These are phyloP conservation scores for Murina feae DNA, from an alignment of 2,113 vertebrate species.

Conservation along the genomic window DNA sequence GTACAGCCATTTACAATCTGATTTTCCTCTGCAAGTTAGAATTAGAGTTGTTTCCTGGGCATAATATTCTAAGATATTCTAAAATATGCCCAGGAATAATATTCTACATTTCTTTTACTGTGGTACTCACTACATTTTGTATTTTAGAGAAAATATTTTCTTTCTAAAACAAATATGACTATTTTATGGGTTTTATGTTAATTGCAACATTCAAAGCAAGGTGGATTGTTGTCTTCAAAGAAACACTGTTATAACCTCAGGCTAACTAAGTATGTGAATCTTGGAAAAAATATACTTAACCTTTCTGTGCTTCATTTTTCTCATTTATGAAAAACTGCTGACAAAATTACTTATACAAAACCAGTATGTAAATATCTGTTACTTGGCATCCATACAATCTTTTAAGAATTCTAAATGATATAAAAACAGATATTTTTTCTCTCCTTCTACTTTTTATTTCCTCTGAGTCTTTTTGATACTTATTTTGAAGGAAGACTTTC, in stretches of 20 bases:
- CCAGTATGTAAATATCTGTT: constrained; percentile 11
- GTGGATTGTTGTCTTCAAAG: background rate
- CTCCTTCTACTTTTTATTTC: constrained; percentile 20
- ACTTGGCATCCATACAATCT: background rate
- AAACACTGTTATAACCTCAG: background rate
- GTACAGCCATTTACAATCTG: background rate
- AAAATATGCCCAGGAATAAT: background rate
- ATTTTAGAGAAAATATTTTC: background rate
- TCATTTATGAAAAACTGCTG: constrained; percentile 18
- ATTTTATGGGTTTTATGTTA: background rate
- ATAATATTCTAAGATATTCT: background rate
- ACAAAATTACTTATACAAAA: constrained; percentile 42
- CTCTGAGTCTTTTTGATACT: constrained; percentile 25
- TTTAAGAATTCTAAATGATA: constrained; percentile 29
- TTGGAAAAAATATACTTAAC: background rate
- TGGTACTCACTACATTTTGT: background rate
- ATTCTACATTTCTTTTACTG: background rate
- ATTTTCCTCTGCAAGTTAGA: background rate
- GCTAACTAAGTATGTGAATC: background rate
- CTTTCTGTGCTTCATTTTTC: constrained; percentile 33
- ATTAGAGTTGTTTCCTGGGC: background rate
- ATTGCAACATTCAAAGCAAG: background rate
- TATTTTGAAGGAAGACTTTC: constrained; percentile 48
- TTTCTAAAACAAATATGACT: constrained; percentile 11
- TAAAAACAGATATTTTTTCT: background rate